Base-by-base conservation (phyloP, 2,113 vertebrate genomes). In the Etheostoma cragini region DNA sequence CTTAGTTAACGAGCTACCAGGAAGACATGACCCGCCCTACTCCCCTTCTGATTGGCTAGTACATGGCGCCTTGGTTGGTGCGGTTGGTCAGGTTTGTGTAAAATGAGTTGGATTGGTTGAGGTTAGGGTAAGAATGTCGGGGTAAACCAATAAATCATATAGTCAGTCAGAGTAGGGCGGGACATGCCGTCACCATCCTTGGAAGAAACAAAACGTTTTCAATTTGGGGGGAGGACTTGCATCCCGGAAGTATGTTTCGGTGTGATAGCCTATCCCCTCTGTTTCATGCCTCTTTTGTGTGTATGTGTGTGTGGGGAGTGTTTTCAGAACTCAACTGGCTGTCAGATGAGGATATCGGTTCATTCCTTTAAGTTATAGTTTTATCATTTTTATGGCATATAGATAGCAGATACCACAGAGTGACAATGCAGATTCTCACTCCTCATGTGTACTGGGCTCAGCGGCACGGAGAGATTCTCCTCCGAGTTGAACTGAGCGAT, bases 381-480 rank as follows among this genome's bases (percentile, higher is more conserved):
- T 5, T 0, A 0, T 1, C 0, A 5, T 11, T 16, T 47, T 10
- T 2, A 2, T 69, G 54, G 21, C 53, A 66, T 75, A 66, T 64
- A 26, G 22, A 12, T 26, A 1, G 19, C 15, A 19, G 4, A 22
- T 5, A 16, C 8, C 16, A 16, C n/a, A 6, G 12, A 3, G 52
- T 15, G 8, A 77, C 53, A 0, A 95, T 93, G 85, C 94, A 94
- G 87, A 95, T 94, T 76, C 94, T 99, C 69, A 98, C 97, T 21
- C 98, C 98, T 50, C 97, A 96, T 56, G 98, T 99, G 50, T 97
- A 96, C 87, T 98, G 98, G 98, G 97, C 97, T 38, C 98, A 99
- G 95, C 94, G 97, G 13, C 97, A 98, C 85, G 89, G 90, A 12
- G 96, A 98, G 79, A 95, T 99, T 42, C 97, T 93, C 81, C 93